Percentiles rank a stretch among this genome's conserved stretches.
Evolutionary conservation across 2,888 invertebrate species (phyloP).

Genomic region (Temnothorax rugatulus): DNA sequence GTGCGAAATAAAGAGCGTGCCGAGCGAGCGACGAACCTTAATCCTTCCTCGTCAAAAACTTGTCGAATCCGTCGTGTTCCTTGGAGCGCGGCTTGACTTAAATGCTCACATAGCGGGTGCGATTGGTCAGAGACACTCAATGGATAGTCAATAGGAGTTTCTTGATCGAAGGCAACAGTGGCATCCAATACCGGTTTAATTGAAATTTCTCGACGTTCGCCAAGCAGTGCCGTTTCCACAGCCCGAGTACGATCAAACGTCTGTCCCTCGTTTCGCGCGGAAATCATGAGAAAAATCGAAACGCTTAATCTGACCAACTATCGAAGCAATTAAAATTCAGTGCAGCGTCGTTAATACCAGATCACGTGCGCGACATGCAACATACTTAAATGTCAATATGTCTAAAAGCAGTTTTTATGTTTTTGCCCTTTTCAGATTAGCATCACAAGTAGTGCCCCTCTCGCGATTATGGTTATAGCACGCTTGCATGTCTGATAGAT

Average conservation of each 20-base stretch:
- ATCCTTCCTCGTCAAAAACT: neutral
- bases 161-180: constrained; percentile 18
- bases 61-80: neutral
- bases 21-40: neutral
- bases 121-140: constrained; percentile 24
- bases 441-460: neutral
- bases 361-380: constrained; percentile 14
- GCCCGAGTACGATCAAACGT: constrained; percentile 5
- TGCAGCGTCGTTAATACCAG: constrained; percentile 28
- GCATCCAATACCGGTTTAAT: constrained; percentile 51
- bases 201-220: constrained; percentile 54
- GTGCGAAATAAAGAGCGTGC: neutral
- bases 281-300: constrained; percentile 42
- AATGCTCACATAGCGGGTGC: constrained; percentile 4
- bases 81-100: neutral
- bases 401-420: constrained; percentile 34
- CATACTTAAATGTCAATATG: constrained; percentile 20
- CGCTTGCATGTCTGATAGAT: constrained; percentile 29
- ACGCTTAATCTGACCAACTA: constrained; percentile 14
- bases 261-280: constrained; percentile 9
- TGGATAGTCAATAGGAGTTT: constrained; percentile 33
- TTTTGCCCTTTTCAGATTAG: constrained; percentile 31
- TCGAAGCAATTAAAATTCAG: constrained; percentile 47
- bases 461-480: constrained; percentile 17
- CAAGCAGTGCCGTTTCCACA: constrained; percentile 13